Evolutionary conservation across 37 sponge, comb jelly and placozoan species (phyloP).

Genomic region (Mnemiopsis leidyi): DNA sequence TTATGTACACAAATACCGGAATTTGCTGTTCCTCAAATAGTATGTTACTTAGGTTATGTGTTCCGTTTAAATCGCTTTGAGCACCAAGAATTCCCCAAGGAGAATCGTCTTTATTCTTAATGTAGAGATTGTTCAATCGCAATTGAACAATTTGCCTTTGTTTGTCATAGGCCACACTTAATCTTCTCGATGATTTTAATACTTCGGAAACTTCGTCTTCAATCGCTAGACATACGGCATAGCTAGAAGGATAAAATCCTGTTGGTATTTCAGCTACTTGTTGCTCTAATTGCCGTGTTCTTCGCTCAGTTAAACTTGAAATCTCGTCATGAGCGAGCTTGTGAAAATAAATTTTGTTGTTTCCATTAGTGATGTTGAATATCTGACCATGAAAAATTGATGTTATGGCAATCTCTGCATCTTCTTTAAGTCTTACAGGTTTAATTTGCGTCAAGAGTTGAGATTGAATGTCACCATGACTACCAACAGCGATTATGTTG

Average conservation of each 20-base stretch:
- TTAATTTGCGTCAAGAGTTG: background rate
- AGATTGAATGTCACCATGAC: background rate
- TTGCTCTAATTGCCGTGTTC: too few species aligned
- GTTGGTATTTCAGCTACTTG: background rate
- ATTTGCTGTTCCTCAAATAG: background rate
- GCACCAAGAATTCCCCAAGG: background rate
- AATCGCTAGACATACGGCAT: too few species aligned
- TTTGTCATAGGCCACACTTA: background rate
- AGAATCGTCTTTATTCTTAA: background rate
- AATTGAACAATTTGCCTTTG: background rate
- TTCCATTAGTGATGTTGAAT: background rate
- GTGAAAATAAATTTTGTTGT: background rate
- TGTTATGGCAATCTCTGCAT: background rate
- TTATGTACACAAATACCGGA: background rate
- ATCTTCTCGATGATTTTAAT: too few species aligned
- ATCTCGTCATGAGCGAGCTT: too few species aligned
- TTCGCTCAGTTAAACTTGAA: too few species aligned
- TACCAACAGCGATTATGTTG: background rate
- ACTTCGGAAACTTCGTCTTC: background rate
- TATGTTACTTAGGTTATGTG: background rate
- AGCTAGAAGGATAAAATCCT: background rate
- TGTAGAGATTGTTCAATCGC: background rate
- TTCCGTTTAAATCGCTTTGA: background rate
- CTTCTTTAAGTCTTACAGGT: background rate
- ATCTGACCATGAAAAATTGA: slow-evolving; percentile 10